Base-by-base conservation (phyloP, 1,140 invertebrate species). In the Drosophila lini region DNA sequence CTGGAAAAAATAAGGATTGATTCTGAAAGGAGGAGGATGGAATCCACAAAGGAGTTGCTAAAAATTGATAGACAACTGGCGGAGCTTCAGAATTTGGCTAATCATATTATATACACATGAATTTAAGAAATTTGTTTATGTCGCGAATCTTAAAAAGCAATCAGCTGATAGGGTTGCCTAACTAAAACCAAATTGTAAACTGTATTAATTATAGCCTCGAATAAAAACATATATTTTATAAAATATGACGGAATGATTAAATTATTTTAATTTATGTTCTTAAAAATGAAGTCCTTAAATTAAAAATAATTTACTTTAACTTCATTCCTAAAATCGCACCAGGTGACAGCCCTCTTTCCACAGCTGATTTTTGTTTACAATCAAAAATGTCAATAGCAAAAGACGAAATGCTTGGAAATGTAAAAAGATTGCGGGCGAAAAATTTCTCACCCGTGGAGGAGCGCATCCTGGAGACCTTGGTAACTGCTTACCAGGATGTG, bases 341-440 rank as follows among this genome's bases (percentile, higher is more conserved):
- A 40, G 4, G 32, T 58, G 61, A n/a, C 38, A 63, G 5, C 58
- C 3, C 63, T 25, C 1, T 10, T 1, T 15, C 1, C 6, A 44
- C 42, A 47, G 42, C 42, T 38, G 56, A 9, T 19, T 31, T 63
- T 62, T 65, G 62, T 45, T 64, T 45, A 67, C 59, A 38, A 7
- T 19, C 2, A 3, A 11, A 40, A 13, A 31, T 31, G 11, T n/a
- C 5, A 3, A 45, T 11, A 19, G 5, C 19, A 19, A 19, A 19
- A 19, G 19, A 19, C 44, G 5, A 36, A 9, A 63, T 38, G 47
- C 15, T 7, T 7, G 22, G 22, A 38, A 61, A 36, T 47, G 3
- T 32, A 0, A 68, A 62, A 6, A 16, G 50, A 25, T 2, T 8
- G 9, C 65, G 65, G 0, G 61, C 36, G 0, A 67, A 67, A n/a